These are phyloP conservation scores for Oreochromis mossambicus DNA, from an alignment of 2,797 vertebrate genomes.

Conservation along the genomic window DNA sequence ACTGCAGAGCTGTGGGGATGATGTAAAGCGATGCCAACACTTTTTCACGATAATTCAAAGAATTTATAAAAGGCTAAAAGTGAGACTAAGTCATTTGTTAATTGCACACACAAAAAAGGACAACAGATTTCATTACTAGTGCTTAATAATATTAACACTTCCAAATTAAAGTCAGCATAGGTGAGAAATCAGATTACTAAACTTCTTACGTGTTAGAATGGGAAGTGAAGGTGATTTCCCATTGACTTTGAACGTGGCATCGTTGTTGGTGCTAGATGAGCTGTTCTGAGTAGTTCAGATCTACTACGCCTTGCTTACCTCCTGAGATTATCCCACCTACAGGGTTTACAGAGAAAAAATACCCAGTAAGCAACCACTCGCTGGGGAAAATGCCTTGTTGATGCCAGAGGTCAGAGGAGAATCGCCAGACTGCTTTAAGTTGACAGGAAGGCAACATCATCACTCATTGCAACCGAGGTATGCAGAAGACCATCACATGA, in stretches of 20 bases:
- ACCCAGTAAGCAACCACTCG: background rate
- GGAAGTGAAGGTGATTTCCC: background rate
- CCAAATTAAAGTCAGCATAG: background rate
- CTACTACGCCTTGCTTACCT: background rate
- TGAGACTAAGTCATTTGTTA: background rate
- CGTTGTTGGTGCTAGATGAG: background rate
- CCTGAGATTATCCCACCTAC: background rate
- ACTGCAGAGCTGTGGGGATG: background rate
- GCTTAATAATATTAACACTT: background rate
- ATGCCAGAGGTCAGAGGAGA: background rate
- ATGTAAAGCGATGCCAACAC: background rate
- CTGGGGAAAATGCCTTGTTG: background rate
- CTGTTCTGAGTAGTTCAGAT: background rate
- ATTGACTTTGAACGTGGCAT: background rate
- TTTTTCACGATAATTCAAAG: background rate
- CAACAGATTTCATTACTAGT: background rate
- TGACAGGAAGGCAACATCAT: background rate
- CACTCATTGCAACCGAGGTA: background rate
- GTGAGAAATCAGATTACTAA: background rate
- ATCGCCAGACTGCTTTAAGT: background rate
- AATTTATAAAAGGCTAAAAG: background rate
- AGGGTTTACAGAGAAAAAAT: background rate
- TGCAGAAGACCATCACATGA: background rate
- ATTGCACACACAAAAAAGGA: background rate
- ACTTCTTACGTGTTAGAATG: background rate